Evolutionary conservation across 1,140 invertebrate genomes (phyloP).

Genomic region (Drosophila neocordata): DNA sequence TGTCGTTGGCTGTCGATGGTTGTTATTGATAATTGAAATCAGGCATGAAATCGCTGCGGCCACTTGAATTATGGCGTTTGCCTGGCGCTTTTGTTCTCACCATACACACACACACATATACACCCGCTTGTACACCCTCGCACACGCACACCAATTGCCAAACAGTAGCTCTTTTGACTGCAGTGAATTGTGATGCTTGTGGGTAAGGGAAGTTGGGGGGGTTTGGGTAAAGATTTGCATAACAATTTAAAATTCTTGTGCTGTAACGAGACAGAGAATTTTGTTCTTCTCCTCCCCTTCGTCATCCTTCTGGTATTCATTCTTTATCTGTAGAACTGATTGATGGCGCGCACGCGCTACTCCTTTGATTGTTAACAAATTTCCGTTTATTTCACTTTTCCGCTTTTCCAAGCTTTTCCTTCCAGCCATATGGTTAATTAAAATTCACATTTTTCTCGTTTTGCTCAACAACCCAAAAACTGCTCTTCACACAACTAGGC

Average conservation of each 20-base stretch:
- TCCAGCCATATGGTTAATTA: constrained; percentile 53
- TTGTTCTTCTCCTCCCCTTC: not conserved
- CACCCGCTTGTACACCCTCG: not conserved
- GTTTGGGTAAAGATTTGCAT: constrained; percentile 64
- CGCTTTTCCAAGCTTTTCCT: not conserved
- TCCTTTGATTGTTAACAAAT: constrained; percentile 65
- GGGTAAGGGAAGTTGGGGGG: not conserved
- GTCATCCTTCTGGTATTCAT: not conserved
- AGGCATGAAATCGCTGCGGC: constrained; percentile 77
- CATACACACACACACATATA: not conserved
- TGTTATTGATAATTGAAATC: constrained; percentile 80
- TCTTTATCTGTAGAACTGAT: constrained; percentile 30
- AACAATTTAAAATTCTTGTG: constrained; percentile 75
- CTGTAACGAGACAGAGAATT: constrained; percentile 54
- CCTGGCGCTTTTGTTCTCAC: constrained; percentile 77
- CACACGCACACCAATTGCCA: not conserved
- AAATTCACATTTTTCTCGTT: constrained; percentile 47
- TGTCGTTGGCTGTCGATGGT: constrained; percentile 62
- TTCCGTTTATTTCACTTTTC: constrained; percentile 31
- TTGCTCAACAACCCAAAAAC: constrained; percentile 20
- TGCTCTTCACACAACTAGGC: constrained; percentile 5
- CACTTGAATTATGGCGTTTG: constrained; percentile 79
- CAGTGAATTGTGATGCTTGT: not conserved
- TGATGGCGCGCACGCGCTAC: constrained; percentile 66
- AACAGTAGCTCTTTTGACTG: constrained; percentile 26